phyloP scores from a whole-genome alignment of 2,113 vertebrate genomes.

The Bujurquina vittata region DNA sequence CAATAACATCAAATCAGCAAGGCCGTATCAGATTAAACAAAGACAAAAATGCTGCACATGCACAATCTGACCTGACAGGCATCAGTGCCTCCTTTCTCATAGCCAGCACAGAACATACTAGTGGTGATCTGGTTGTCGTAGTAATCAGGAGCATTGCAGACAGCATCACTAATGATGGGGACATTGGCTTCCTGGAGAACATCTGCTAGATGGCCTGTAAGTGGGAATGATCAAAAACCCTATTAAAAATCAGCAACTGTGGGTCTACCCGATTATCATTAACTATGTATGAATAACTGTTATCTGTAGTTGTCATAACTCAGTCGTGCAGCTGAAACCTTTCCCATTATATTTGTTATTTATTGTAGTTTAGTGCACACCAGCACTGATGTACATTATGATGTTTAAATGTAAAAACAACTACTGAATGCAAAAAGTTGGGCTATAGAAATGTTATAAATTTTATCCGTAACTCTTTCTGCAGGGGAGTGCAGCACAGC shows the following conservation, averaged over 20 bases:
- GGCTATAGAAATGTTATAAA: neutral
- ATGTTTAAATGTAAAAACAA: neutral
- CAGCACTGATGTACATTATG: neutral
- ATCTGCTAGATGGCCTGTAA: constrained; percentile 83
- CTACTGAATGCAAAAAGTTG: rapidly evolving
- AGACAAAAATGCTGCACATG: neutral
- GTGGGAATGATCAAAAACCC: neutral
- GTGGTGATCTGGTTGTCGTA: constrained; percentile 91
- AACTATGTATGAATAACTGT: neutral
- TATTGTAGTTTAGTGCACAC: neutral
- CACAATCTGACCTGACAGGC: constrained; percentile 87
- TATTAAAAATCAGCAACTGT: neutral
- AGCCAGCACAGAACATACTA: constrained; percentile 93
- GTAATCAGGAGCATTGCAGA: constrained; percentile 89
- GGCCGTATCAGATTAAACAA: neutral
- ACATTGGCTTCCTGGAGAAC: constrained; percentile 87
- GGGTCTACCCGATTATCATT: neutral
- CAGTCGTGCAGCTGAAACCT: neutral
- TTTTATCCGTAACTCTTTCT: neutral
- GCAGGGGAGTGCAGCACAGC: neutral
- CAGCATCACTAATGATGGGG: constrained; percentile 86
- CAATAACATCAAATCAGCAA: neutral
- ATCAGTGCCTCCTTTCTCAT: constrained; percentile 87
- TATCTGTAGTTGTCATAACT: neutral
- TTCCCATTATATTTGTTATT: neutral